Evolutionary conservation across 2,888 invertebrate species (phyloP), one percentile per base, ranked within the genome.

Genomic region (Choristoneura rosaceana): DNA sequence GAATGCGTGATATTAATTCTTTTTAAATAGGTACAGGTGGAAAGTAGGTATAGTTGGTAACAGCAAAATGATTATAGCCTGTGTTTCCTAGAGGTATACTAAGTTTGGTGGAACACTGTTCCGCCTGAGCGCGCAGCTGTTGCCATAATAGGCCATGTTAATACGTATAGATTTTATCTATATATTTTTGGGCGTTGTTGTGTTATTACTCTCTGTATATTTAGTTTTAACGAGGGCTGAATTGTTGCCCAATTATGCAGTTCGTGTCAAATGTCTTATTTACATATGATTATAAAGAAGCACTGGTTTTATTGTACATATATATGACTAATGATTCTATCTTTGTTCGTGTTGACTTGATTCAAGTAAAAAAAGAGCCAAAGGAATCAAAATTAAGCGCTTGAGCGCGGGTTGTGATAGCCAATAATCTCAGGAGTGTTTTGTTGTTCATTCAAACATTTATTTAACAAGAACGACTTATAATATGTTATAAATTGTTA

Each of bases 361-460:
- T 81, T 79, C 74, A 77, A 78, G 79, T 80, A 77, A 78, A 81
- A 81, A 38, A 79, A 78, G 87, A 90, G 90, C 90, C 89, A 90
- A 90, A 89, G 87, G 85, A 84, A 89, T 86, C 87, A 87, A 90
- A 88, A 87, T 87, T 82, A 81, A 79, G 83, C 81, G 82, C 85
- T 79, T 71, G 77, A 81, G 82, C 82, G 81, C 83, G 77, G 90
- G 91, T 91, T 92, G 90, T 91, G 90, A 90, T 88, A 87, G 85
- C 83, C 81, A 81, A 80, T 84, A 84, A 82, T 82, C 74, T 78
- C 82, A 74, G 80, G 81, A 80, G 73, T 87, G 85, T 89, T 90
- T 83, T 87, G 88, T 90, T 92, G 81, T 87, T 89, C 85, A 84
- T 86, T 89, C 86, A 86, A 76, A 91, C 91, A 92, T 87, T 91